Percentiles rank a stretch among this genome's conserved stretches.
Evolutionary conservation across 2,113 vertebrate species (phyloP).

Genomic region (Psittacula cyanocephala): DNA sequence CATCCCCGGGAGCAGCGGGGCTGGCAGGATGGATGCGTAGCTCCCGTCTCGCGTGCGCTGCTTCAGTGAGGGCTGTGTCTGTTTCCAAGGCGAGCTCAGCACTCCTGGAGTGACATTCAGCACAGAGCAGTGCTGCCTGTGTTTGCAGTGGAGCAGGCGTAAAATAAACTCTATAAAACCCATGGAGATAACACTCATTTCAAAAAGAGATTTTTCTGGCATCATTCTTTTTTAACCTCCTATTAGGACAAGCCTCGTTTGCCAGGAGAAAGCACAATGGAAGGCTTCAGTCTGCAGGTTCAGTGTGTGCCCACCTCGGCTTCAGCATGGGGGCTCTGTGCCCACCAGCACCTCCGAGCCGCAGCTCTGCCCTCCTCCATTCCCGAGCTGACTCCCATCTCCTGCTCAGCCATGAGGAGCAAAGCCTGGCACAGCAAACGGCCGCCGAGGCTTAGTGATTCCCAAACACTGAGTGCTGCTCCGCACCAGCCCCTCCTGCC

Average conservation of each 20-base stretch:
- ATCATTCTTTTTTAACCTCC: neutral
- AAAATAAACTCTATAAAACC: neutral
- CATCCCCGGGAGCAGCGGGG: neutral
- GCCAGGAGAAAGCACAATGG: neutral
- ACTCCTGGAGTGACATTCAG: neutral
- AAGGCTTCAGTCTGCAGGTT: neutral
- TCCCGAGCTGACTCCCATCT: neutral
- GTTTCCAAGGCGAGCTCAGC: neutral
- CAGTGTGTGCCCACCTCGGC: rapidly evolving
- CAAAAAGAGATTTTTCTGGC: neutral
- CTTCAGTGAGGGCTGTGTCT: neutral
- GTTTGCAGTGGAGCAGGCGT: neutral
- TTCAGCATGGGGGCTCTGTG: neutral
- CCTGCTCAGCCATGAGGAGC: neutral
- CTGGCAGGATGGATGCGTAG: neutral
- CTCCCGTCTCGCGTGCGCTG: rapidly evolving
- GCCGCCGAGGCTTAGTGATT: neutral
- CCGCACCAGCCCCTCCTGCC: neutral
- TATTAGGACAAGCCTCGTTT: rapidly evolving
- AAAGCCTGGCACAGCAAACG: neutral
- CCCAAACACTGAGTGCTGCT: neutral
- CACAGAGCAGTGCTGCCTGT: neutral
- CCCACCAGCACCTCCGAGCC: neutral
- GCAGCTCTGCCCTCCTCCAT: neutral
- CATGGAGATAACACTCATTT: neutral